Evolutionary conservation across 2,888 invertebrate species (phyloP).

Genomic region (Apotomis turbidana): DNA sequence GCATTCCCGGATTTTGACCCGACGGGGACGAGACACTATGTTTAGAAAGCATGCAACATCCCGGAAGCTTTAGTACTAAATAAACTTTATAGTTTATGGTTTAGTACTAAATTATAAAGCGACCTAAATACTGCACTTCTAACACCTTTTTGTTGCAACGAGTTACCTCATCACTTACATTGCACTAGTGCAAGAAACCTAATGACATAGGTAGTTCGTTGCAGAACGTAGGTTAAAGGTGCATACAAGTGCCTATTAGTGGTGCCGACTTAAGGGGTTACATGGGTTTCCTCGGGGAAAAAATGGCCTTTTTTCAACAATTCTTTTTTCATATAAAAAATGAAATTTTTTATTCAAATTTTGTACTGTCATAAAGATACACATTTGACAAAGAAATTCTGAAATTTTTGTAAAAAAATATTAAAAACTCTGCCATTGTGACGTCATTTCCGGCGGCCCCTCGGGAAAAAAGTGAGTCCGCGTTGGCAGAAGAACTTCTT

Average conservation of each 20-base stretch:
- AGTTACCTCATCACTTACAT: slow-evolving; percentile 2
- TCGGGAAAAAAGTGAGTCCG: too few relatives aligned
- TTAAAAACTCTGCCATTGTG: too few relatives aligned
- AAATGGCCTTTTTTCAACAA: too few relatives aligned
- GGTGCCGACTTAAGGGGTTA: not conserved
- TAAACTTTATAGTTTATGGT: slow-evolving; percentile 21
- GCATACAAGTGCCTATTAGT: slow-evolving; percentile 10
- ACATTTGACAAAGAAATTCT: too few relatives aligned
- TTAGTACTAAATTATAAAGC: slow-evolving; percentile 13
- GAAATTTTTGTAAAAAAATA: too few relatives aligned
- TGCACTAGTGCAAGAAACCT: slow-evolving; percentile 14
- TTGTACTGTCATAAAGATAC: too few relatives aligned
- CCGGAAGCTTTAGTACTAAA: slow-evolving; percentile 24
- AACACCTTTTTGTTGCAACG: not conserved
- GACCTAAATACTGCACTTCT: slow-evolving; percentile 1
- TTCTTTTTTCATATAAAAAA: too few relatives aligned
- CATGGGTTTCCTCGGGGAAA: too few relatives aligned
- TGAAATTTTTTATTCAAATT: too few relatives aligned
- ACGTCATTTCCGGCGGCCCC: too few relatives aligned
- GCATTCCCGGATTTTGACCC: not conserved
- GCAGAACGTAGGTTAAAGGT: slow-evolving; percentile 17
- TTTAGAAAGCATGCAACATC: slow-evolving; percentile 31
- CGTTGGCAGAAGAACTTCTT: too few relatives aligned
- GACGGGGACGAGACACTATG: slow-evolving; percentile 3
- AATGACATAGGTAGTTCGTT: slow-evolving; percentile 26